phyloP scores from a whole-genome alignment of 23 tunicate species.

The Corella eumyota region DNA sequence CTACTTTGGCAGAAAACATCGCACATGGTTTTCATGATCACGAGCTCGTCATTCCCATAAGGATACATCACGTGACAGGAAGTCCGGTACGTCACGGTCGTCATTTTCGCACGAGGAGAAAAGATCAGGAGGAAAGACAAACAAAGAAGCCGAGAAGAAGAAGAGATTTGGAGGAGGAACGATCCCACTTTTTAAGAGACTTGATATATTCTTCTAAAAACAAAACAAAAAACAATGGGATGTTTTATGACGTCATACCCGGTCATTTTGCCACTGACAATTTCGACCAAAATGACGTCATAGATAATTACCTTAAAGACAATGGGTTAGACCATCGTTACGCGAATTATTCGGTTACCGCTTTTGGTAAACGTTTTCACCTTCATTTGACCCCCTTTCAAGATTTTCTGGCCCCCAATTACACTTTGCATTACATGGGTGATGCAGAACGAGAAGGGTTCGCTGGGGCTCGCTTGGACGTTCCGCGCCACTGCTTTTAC shows the following conservation, averaged over 20 bases:
- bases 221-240: slow-evolving; percentile 12
- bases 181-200: neutral
- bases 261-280: slow-evolving; percentile 14
- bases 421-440: slow-evolving; percentile 67
- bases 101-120: slow-evolving; percentile 45
- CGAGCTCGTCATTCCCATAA: slow-evolving; percentile 56
- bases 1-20: slow-evolving; percentile 27
- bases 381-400: slow-evolving; percentile 69
- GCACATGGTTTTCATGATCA: slow-evolving; percentile 68
- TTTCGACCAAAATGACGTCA: slow-evolving; percentile 5
- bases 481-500: slow-evolving; percentile 85
- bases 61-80: slow-evolving; percentile 73
- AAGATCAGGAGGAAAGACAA: slow-evolving; percentile 1
- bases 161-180: slow-evolving; percentile 13
- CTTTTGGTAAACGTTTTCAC: slow-evolving; percentile 51
- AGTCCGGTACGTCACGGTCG: slow-evolving; percentile 77
- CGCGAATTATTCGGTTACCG: slow-evolving; percentile 68
- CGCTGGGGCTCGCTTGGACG: slow-evolving; percentile 32
- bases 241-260: slow-evolving; percentile 22
- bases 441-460: slow-evolving; percentile 22
- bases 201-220: too few relatives aligned
- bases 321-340: slow-evolving; percentile 31
- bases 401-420: slow-evolving; percentile 77
- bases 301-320: neutral
- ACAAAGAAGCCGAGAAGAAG: slow-evolving; percentile 10